Evolutionary conservation across 2,113 vertebrate genomes (phyloP).

Genomic region (Sturnus vulgaris): DNA sequence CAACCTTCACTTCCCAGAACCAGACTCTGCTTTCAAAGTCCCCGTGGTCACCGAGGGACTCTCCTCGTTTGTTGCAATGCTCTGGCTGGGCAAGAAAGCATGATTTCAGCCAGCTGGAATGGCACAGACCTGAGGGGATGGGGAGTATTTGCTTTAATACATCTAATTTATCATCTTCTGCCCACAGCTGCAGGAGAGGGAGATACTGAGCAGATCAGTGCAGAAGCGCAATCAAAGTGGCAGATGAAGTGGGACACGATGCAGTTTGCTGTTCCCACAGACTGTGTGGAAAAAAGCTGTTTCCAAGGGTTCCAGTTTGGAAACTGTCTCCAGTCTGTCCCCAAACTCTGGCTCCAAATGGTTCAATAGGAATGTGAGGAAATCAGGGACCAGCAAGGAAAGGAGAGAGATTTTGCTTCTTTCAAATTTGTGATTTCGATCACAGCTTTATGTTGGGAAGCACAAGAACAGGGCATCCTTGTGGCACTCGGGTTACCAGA

Average conservation of each 20-base stretch:
- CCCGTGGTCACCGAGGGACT: neutral
- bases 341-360: neutral
- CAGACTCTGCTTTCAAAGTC: neutral
- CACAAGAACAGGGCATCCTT: neutral
- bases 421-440: neutral
- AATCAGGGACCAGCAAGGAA: neutral
- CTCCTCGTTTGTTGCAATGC: neutral
- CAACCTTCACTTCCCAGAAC: neutral
- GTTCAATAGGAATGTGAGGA: neutral
- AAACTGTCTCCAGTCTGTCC: neutral
- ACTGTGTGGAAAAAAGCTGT: constrained; percentile 1
- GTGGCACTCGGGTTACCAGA: neutral
- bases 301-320: neutral
- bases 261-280: neutral
- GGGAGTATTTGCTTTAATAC: neutral
- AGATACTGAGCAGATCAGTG: neutral
- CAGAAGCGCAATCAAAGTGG: neutral
- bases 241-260: neutral
- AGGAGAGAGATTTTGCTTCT: neutral
- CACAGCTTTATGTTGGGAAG: neutral
- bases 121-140: constrained; percentile 14
- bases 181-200: neutral
- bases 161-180: constrained; percentile 5
- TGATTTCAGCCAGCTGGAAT: constrained; percentile 29
- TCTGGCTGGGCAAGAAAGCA: neutral